Percentiles rank a stretch among this genome's conserved stretches.
These are phyloP conservation scores for Channa maculata DNA, from an alignment of 2,113 vertebrate species.

Conservation along the genomic window DNA sequence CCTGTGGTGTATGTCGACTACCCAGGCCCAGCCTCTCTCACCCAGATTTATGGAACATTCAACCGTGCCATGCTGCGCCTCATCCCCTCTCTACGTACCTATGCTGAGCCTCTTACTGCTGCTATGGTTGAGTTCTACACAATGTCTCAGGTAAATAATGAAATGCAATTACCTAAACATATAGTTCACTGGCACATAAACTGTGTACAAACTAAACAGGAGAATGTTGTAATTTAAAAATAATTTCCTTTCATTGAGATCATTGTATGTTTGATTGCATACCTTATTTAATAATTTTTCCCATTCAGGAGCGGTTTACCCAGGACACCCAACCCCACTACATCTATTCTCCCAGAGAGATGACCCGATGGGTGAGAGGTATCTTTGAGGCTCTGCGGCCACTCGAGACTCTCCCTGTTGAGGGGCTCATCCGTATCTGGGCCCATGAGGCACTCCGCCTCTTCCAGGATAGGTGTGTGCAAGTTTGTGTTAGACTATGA, in stretches of 20 bases:
- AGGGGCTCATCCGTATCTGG: conserved; percentile 98
- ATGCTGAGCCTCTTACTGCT: conserved; percentile 95
- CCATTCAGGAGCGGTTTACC: conserved; percentile 93
- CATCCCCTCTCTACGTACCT: conserved; percentile 94
- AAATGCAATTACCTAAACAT: not conserved
- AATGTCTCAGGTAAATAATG: conserved; percentile 93
- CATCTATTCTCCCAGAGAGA: conserved; percentile 98
- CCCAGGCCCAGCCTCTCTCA: conserved; percentile 96
- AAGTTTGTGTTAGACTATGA: not conserved
- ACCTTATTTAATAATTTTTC: not conserved
- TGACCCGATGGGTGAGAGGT: conserved; percentile 98
- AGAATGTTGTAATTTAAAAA: not conserved
- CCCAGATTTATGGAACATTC: conserved; percentile 99
- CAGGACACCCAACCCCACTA: conserved; percentile 99
- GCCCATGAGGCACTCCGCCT: conserved; percentile 98
- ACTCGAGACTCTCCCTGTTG: conserved; percentile 95
- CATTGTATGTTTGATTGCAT: not conserved
- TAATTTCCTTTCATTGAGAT: not conserved
- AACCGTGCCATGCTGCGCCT: conserved; percentile 98
- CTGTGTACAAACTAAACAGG: not conserved
- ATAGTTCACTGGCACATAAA: not conserved
- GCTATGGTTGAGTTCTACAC: conserved; percentile 99
- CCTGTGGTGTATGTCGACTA: conserved; percentile 99
- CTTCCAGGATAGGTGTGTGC: conserved; percentile 95
- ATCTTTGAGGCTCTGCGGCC: conserved; percentile 96